Base-by-base conservation (phyloP, 2,888 invertebrate genomes). In the Girardia tigrina region DNA sequence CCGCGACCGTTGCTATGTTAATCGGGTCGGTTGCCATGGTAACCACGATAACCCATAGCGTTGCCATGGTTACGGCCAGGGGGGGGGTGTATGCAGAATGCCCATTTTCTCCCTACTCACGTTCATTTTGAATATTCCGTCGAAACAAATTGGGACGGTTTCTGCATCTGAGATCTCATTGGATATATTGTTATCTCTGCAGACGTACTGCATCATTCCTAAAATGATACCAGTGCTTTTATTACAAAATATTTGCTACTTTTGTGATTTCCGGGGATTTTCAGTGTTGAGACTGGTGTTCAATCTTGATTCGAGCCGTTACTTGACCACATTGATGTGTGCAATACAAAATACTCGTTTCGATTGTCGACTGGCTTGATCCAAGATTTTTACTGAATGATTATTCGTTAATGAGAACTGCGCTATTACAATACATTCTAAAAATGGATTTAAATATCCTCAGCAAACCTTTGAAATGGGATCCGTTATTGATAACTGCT, bases 211-310 rank as follows among this genome's bases (percentile, higher is more conserved):
- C n/a, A 56, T 56, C 56, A 56, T 56, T n/a, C 56, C 56, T n/a
- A 56, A 56, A 56, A 56, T 23, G n/a, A 56, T 56, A 12, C 56
- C 56, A 20, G 56, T 56, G 56, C 23, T 56, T 6, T 56, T 56
- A n/a, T 56, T 56, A 56, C 56, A 56, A 56, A 56, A 56, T 16
- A 56, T 56, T 56, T 56, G 56, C 23, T 56, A 56, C 23, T 56
- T 56, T n/a, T 56, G 56, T 56, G 56, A 56, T 56, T 56, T 56
- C n/a, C 56, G 56, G 4, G 56, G 56, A 56, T 56, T 56, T n/a
- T 56, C 56, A 12, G 56, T 56, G 23, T 56, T 56, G n/a, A 56
- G 23, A n/a, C n/a, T 56, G 56, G n/a, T 56, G 4, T 56, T 56
- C n/a, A 56, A 56, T 56, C n/a, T 56, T n/a, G 56, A 56, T 20